Percentiles rank a stretch among this genome's conserved stretches.
Conservation (phyloP, 53 echinoderm and acorn worm species). For the Echinarachnius parma region DNA sequence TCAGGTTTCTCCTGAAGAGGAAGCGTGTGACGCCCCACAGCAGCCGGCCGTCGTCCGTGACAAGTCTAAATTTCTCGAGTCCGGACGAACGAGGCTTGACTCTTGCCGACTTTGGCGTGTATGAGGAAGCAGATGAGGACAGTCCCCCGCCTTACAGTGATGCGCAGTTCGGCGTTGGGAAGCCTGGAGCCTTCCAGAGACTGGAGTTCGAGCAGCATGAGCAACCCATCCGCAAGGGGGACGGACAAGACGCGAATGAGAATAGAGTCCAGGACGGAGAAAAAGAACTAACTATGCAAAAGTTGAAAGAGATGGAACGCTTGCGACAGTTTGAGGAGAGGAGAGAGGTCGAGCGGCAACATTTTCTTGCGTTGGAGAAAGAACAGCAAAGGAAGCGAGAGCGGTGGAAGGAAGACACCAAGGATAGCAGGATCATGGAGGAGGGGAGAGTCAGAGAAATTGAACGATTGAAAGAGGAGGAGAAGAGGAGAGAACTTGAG, state of each 20-base stretch:
- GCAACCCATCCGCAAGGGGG: constrained; percentile 8
- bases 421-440: background rate
- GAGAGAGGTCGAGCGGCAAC: constrained; percentile 20
- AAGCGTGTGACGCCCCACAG: constrained; percentile 57
- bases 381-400: constrained; percentile 41
- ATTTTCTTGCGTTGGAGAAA: constrained; percentile 18
- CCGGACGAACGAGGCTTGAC: constrained; percentile 28
- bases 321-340: constrained; percentile 10
- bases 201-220: background rate
- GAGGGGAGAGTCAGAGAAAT: constrained; percentile 29
- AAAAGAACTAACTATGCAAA: constrained; percentile 6
- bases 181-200: constrained; percentile 7
- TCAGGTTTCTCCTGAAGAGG: constrained; percentile 56
- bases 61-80: constrained; percentile 46
- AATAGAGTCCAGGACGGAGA: background rate
- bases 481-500: constrained; percentile 39
- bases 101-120: constrained; percentile 6
- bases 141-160: background rate
- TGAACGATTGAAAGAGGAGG: constrained; percentile 32
- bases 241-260: too few species aligned
- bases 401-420: constrained; percentile 24
- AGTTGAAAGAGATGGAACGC: constrained; percentile 16
- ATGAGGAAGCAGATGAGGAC: background rate
- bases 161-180: background rate
- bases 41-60: constrained; percentile 79